Conservation (phyloP, 2,113 vertebrate genomes). For the Emberiza fucata region DNA sequence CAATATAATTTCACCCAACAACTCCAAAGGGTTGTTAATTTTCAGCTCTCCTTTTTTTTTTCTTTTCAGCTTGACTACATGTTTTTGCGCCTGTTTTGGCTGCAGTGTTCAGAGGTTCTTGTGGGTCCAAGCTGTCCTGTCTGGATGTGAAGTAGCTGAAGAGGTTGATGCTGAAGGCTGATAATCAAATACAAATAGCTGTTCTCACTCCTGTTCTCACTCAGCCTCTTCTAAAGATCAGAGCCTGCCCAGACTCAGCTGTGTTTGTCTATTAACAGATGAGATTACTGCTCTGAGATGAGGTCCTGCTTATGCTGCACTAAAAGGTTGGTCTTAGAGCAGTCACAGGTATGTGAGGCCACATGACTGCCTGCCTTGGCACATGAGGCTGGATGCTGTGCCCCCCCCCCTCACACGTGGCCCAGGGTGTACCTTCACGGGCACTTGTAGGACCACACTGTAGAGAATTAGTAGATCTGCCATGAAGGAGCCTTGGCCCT, state of each 20-base stretch:
- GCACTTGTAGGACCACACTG: background rate
- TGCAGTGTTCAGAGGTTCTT: background rate
- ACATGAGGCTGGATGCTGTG: background rate
- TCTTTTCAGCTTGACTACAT: background rate
- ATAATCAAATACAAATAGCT: background rate
- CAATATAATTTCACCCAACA: background rate
- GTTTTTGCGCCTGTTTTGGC: background rate
- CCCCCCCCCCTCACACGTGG: fast-evolving
- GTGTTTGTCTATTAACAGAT: background rate
- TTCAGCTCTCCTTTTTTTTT: background rate
- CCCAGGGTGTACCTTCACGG: background rate
- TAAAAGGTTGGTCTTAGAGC: background rate
- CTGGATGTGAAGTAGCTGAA: background rate
- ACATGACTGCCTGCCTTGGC: background rate
- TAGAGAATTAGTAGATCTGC: background rate
- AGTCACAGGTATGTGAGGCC: background rate
- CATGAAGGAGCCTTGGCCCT: background rate
- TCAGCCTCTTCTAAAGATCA: background rate
- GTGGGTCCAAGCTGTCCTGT: background rate
- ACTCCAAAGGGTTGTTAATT: background rate
- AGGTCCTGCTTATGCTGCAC: background rate
- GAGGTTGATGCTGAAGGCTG: background rate
- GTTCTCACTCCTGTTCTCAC: background rate
- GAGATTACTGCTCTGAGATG: background rate
- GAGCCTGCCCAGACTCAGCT: background rate